Conservation (phyloP, 2,888 invertebrate species). For the Ophraella communa region DNA sequence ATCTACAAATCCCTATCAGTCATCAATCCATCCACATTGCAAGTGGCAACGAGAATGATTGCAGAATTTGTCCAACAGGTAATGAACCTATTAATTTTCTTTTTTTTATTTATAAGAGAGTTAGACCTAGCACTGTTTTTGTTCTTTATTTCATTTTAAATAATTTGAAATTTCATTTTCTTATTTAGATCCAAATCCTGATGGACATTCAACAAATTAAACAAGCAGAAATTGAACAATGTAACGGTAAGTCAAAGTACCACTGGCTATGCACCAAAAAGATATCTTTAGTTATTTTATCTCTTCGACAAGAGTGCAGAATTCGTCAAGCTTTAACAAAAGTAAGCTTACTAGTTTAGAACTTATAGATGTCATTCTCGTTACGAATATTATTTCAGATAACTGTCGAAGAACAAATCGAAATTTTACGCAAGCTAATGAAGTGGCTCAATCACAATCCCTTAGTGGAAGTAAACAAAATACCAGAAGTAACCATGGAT, state of each 20-base stretch:
- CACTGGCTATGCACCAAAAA: constrained; percentile 51
- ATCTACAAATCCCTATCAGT: background rate
- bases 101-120: background rate
- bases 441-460: constrained; percentile 50
- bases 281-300: constrained; percentile 47
- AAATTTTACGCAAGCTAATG: constrained; percentile 49
- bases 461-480: constrained; percentile 42
- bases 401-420: constrained; percentile 48
- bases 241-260: constrained; percentile 46
- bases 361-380: background rate
- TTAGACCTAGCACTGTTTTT: no score
- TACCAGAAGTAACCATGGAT: constrained; percentile 50
- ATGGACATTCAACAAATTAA: constrained; percentile 54
- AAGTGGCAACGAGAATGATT: background rate
- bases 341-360: constrained; percentile 38
- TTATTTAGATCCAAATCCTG: constrained; percentile 50
- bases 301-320: constrained; percentile 50
- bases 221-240: constrained; percentile 42
- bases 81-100: background rate
- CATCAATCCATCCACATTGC: background rate
- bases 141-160: background rate
- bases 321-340: constrained; percentile 48
- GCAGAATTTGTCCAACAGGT: background rate
- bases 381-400: constrained; percentile 60
- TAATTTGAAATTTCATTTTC: background rate